Evolutionary conservation across 2,797 vertebrate species (phyloP).

Genomic region (Arctocebus calabarensis): DNA sequence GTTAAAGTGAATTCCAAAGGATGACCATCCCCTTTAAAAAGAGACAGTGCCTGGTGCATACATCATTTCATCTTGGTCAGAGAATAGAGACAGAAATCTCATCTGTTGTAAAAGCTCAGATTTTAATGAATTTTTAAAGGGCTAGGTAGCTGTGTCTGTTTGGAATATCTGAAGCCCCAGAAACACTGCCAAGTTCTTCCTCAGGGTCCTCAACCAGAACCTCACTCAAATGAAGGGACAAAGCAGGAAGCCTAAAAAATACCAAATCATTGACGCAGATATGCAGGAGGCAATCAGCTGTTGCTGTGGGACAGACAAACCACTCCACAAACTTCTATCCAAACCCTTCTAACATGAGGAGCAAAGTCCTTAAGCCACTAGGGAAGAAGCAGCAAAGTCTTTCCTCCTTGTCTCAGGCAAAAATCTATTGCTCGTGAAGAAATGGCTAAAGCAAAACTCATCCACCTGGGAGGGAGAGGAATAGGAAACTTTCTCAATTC

Average conservation of each 20-base stretch:
- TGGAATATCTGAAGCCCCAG: neutral
- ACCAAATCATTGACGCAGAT: neutral
- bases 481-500: neutral
- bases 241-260: constrained; percentile 10
- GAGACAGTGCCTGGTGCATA: neutral
- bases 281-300: neutral
- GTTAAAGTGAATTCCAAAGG: constrained; percentile 28
- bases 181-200: constrained; percentile 32
- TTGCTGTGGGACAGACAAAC: neutral
- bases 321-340: neutral
- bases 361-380: neutral
- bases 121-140: constrained; percentile 41
- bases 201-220: constrained; percentile 19
- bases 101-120: neutral
- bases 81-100: neutral
- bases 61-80: neutral
- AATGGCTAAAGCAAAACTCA: neutral
- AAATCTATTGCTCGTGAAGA: neutral
- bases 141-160: neutral
- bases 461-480: neutral
- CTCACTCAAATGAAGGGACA: constrained; percentile 10
- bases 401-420: neutral
- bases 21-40: neutral
- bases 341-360: neutral
- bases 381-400: neutral